Conservation (phyloP, 2,888 invertebrate genomes). For the Megastigmus dorsalis region DNA sequence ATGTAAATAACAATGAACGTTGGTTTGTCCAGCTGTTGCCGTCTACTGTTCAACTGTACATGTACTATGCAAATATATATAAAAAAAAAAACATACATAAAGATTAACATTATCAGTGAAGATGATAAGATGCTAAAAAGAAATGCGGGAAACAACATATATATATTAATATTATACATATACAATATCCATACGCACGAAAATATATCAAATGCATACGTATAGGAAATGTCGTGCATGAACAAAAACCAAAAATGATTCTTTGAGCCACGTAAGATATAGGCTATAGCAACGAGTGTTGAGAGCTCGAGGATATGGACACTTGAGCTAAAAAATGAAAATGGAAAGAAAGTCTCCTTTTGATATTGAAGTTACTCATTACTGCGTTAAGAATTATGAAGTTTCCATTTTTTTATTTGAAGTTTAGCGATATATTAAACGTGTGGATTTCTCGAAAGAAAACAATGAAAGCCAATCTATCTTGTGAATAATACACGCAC, state of each 20-base stretch:
- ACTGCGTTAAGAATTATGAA: neutral
- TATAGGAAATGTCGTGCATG: slow-evolving; percentile 53
- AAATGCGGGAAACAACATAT: slow-evolving; percentile 34
- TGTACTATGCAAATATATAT: slow-evolving; percentile 57
- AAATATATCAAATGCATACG: slow-evolving; percentile 49
- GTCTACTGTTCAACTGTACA: slow-evolving; percentile 71
- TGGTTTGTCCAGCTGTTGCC: slow-evolving; percentile 69
- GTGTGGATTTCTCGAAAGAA: neutral
- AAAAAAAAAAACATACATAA: slow-evolving; percentile 35
- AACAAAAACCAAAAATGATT: slow-evolving; percentile 49
- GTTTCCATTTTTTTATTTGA: slow-evolving; percentile 24
- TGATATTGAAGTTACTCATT: slow-evolving; percentile 19
- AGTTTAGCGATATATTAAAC: slow-evolving; percentile 4
- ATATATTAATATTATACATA: slow-evolving; percentile 52
- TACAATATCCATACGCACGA: slow-evolving; percentile 53
- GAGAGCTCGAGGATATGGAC: slow-evolving; percentile 39
- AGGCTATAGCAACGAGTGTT: slow-evolving; percentile 57
- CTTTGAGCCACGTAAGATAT: slow-evolving; percentile 52
- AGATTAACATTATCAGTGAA: slow-evolving; percentile 47
- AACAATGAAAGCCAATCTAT: slow-evolving; percentile 20
- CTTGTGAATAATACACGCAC: slow-evolving; percentile 36
- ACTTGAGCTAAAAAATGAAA: slow-evolving; percentile 7
- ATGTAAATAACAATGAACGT: slow-evolving; percentile 30
- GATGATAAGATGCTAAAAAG: slow-evolving; percentile 20
- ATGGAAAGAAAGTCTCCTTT: slow-evolving; percentile 36